A percentile compares a stretch with the other conserved stretches of the same genome.
These are phyloP conservation scores for Apantesis nais DNA, from an alignment of 2,888 invertebrate species.

Conservation along the genomic window DNA sequence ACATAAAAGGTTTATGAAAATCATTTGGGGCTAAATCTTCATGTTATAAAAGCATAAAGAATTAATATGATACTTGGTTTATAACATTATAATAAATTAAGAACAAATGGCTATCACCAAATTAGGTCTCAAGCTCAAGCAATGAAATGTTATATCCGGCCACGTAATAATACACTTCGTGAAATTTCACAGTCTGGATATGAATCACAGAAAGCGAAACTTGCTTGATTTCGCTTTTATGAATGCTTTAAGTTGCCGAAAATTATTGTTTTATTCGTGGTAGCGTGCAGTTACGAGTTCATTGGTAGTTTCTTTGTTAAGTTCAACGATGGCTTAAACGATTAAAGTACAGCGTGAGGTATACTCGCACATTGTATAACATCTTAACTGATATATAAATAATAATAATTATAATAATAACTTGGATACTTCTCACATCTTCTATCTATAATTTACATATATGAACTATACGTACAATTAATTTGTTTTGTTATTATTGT, in stretches of 20 bases:
- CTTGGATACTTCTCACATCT: too few species aligned
- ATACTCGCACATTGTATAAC: too few species aligned
- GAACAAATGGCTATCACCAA: constrained; percentile 18
- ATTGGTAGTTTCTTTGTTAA: not conserved
- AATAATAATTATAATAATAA: too few species aligned
- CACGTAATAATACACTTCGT: constrained; percentile 35
- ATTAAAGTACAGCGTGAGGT: not conserved
- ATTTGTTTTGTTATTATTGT: too few species aligned
- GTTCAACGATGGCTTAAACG: not conserved
- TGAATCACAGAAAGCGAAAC: constrained; percentile 33
- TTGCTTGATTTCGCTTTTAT: constrained; percentile 34
- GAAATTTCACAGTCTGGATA: constrained; percentile 27
- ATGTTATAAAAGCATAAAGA: constrained; percentile 5
- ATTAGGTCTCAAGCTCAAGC: constrained; percentile 21
- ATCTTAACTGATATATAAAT: too few species aligned
- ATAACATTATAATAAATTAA: not conserved
- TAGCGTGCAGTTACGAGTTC: constrained; percentile 5
- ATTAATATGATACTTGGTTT: constrained; percentile 3
- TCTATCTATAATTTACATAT: too few species aligned
- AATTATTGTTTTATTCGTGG: not conserved
- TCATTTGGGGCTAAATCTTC: not conserved
- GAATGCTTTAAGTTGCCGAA: constrained; percentile 6
- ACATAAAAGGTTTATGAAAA: not conserved
- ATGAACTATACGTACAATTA: too few species aligned
- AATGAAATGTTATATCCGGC: constrained; percentile 38